Evolutionary conservation across 2,888 invertebrate genomes (phyloP).

Genomic region (Noctua janthina): DNA sequence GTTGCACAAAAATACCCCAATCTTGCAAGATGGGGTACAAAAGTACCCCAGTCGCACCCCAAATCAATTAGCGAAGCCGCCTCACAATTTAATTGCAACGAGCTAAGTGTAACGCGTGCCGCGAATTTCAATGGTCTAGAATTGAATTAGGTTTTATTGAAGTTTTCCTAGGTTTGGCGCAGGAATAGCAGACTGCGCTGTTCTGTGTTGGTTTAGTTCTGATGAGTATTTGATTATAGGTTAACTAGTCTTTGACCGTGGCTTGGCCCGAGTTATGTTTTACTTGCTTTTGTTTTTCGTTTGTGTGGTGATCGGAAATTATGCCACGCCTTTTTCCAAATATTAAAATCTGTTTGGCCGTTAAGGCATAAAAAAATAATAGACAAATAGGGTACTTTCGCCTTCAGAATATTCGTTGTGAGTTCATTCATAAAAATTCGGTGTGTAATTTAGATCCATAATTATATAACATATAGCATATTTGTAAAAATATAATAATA

Average conservation of each 20-base stretch:
- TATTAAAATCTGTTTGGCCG: not conserved
- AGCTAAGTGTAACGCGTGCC: conserved; percentile 69
- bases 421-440: not conserved
- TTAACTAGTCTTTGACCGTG: not conserved
- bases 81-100: conserved; percentile 73
- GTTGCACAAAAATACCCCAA: conserved; percentile 21
- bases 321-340: not conserved
- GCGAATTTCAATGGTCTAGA: conserved; percentile 71
- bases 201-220: not conserved
- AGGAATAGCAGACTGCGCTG: conserved; percentile 7
- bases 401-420: no score
- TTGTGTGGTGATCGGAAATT: not conserved
- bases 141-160: conserved; percentile 65
- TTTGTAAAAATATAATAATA: no score
- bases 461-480: no score
- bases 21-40: conserved; percentile 14
- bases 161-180: conserved; percentile 30
- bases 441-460: not conserved
- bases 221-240: conserved; percentile 9
- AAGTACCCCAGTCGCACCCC: conserved; percentile 48
- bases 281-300: not conserved
- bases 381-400: no score
- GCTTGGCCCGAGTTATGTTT: not conserved
- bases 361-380: not conserved
- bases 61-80: conserved; percentile 73